Evolutionary conservation across 2,888 invertebrate species (phyloP), one percentile per base, ranked within the genome.

Genomic region (Drosophila greeni): DNA sequence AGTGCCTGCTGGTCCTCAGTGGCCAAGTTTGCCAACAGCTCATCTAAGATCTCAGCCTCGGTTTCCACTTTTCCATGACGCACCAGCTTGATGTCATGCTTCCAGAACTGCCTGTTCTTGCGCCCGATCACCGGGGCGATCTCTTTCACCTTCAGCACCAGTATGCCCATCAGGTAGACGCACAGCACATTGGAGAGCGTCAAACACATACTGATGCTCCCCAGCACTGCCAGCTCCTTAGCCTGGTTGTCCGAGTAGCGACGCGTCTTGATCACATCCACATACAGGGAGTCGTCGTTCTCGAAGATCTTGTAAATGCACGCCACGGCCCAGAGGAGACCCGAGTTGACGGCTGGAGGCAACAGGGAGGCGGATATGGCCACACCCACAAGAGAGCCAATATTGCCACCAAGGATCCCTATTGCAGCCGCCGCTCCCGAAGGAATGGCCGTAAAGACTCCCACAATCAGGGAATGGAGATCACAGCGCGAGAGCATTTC

Each of bases 261-360:
- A 5, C 89, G 86, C 1, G 89, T 88, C 52, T 89, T 89, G 4
- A 90, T 87, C 3, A 90, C 88, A 9, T 87, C 86, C 16, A 86
- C 79, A n/a, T 88, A 88, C 45, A 88, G 87, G 0, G 89, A 87
- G 12, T 90, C 88, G 64, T 90, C 90, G 67, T 87, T 82, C 69
- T 90, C 87, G 83, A 89, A 90, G 8, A 91, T 71, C 61, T 91
- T 89, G 61, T 91, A 91, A 23, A 92, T 90, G 11, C 91, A 85
- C 0, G 92, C 90, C 86, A 93, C 88, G 0, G 92, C 91, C 93
- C 93, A 93, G 0, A 93, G 87, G 0, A 93, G 86, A 16, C 93
- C 93, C 65, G 94, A 92, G 89, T 95, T 95, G 2, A 95, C 95
- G 54, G 94, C 94, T 4, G 95, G 95, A 1, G 95, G 95, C 60